phyloP scores from a whole-genome alignment of 2,888 invertebrate genomes.

The Lepidocyrtinus sp. region DNA sequence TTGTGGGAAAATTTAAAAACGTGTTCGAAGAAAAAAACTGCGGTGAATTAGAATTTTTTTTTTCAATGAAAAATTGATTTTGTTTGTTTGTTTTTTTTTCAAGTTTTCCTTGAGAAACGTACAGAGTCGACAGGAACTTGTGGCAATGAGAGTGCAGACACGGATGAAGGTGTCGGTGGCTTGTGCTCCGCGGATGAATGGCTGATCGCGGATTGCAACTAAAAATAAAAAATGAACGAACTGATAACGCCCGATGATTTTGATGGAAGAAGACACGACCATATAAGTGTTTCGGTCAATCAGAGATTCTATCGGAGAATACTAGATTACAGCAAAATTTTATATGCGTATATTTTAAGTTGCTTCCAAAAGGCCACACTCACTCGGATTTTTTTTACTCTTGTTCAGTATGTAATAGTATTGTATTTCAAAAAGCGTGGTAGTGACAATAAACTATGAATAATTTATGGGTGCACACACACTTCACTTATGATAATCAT shows the following conservation, averaged over 20 bases:
- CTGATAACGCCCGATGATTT: slow-evolving; percentile 18
- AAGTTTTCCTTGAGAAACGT: slow-evolving; percentile 71
- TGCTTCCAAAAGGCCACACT: slow-evolving; percentile 13
- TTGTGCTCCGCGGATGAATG: slow-evolving; percentile 80
- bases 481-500: no score
- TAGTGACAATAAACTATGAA: not conserved
- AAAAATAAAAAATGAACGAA: slow-evolving; percentile 53
- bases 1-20: not conserved
- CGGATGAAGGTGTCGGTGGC: slow-evolving; percentile 76
- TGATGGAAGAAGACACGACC: no score
- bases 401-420: no score
- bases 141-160: slow-evolving; percentile 85
- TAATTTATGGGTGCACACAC: no score
- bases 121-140: slow-evolving; percentile 87
- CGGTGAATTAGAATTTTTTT: slow-evolving; percentile 13
- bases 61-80: slow-evolving; percentile 11
- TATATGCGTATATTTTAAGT: no score
- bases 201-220: slow-evolving; percentile 86
- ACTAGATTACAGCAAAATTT: no score
- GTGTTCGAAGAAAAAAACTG: not conserved
- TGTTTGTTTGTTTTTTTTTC: slow-evolving; percentile 12
- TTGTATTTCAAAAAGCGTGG: not conserved
- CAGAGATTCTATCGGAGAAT: no score
- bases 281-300: no score
- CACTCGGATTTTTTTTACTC: slow-evolving; percentile 4